Percentiles rank a stretch among this genome's conserved stretches.
Evolutionary conservation across 2,113 vertebrate genomes (phyloP).

Genomic region (Gallinago media): DNA sequence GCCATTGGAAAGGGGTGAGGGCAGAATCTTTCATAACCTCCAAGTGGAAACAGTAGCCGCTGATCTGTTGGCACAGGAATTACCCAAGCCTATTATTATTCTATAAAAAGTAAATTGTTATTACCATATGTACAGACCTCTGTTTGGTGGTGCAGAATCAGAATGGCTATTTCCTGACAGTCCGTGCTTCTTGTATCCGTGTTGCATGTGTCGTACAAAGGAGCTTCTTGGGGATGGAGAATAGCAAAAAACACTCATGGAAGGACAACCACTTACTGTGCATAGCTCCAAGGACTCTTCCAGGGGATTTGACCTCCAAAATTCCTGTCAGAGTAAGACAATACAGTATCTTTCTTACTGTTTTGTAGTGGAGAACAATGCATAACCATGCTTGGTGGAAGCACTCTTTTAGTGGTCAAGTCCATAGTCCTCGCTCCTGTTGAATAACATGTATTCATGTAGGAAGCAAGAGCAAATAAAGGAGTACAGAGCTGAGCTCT

Average conservation of each 20-base stretch:
- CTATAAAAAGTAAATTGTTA: slow-evolving; percentile 69
- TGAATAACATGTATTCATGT: neutral
- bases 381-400: neutral
- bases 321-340: neutral
- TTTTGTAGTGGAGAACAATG: neutral
- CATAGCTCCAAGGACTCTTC: neutral
- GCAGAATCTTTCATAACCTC: slow-evolving; percentile 55
- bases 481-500: neutral
- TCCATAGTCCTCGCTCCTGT: neutral
- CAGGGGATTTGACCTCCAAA: neutral
- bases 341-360: neutral
- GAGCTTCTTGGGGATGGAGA: neutral
- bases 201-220: neutral
- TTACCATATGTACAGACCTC: slow-evolving; percentile 28
- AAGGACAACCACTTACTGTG: neutral
- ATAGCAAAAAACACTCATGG: neutral
- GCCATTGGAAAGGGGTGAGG: slow-evolving; percentile 45
- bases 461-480: neutral
- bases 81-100: slow-evolving; percentile 65
- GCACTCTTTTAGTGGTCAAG: neutral
- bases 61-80: slow-evolving; percentile 61
- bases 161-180: neutral
- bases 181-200: neutral
- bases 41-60: slow-evolving; percentile 29
- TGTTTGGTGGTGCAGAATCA: neutral